Evolutionary conservation across 2,797 vertebrate species (phyloP), one percentile per base, ranked within the genome.

Genomic region (Cuculus canorus): DNA sequence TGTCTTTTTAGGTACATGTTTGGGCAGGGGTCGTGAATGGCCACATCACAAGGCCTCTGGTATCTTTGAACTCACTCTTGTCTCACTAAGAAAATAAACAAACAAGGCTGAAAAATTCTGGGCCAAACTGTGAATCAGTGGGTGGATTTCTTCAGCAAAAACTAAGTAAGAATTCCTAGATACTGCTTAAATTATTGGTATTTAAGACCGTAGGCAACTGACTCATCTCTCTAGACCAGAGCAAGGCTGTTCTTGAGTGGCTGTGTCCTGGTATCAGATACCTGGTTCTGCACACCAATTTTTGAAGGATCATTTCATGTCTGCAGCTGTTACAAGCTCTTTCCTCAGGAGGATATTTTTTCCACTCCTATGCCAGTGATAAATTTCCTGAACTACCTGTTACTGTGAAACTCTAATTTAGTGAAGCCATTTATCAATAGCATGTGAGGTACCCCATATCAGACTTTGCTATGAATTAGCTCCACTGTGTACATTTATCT

Each of bases 261-360:
- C 21, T 41, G 28, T 0, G 0, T 47, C 72, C 64, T 28, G 15
- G 9, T n/a, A 27, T 50, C 3, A 2, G 33, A 35, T 30, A 48
- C 41, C 45, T 60, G 33, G 27, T 48, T 81, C 35, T 30, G 11
- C 41, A 54, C 5, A 45, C 8, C 70, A 57, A 0, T 80, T 73
- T 92, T 60, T 43, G 50, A 48, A 15, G 33, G 56, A 69, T 33
- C 59, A 28, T 60, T 69, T 64, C 21, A 28, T 7, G 22, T 32
- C 47, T 79, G 33, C 8, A 57, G 32, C 16, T 52, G 27, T 54
- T 66, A 43, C 10, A 39, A 81, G 48, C 24, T 50, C 60, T 70
- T 80, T 69, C 59, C 59, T 65, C 45, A 47, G 14, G 24, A 11
- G 56, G 10, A 11, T 65, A 66, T 39, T 7, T 32, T 88, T 83